phyloP scores from a whole-genome alignment of 2,797 vertebrate genomes.

The Phataginus tricuspis region DNA sequence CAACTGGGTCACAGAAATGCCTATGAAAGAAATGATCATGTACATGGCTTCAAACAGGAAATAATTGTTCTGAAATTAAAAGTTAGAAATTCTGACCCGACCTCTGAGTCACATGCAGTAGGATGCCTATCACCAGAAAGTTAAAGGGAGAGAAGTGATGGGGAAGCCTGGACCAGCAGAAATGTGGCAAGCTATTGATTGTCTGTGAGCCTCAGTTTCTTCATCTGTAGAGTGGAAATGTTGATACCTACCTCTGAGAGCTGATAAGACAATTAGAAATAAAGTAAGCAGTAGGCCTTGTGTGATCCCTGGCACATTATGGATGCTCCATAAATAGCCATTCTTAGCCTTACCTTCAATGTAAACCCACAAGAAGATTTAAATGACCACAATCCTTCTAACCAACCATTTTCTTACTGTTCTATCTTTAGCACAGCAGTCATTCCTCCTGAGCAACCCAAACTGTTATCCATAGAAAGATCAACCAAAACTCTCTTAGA shows the following conservation, averaged over 20 bases:
- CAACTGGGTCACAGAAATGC: conserved; percentile 68
- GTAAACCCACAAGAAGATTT: neutral
- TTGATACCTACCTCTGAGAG: neutral
- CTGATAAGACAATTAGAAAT: neutral
- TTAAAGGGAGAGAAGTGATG: neutral
- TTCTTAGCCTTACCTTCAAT: neutral
- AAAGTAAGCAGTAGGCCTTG: neutral
- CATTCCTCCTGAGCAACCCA: neutral
- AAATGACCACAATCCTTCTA: neutral
- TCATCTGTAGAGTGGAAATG: neutral
- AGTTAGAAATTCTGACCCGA: neutral
- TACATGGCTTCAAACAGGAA: conserved; percentile 7
- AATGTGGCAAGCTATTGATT: neutral
- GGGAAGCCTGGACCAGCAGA: neutral
- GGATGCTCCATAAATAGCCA: neutral
- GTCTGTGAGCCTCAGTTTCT: conserved; percentile 14
- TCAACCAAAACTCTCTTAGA: neutral
- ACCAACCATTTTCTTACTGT: neutral
- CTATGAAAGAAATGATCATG: conserved; percentile 56
- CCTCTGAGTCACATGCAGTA: neutral
- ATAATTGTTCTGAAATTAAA: conserved; percentile 33
- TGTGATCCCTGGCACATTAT: neutral
- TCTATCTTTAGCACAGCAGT: neutral
- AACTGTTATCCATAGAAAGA: neutral
- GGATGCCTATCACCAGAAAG: neutral